These are phyloP conservation scores for Ectropis crepuscularia DNA, from an alignment of 2,888 invertebrate genomes.

Conservation along the genomic window DNA sequence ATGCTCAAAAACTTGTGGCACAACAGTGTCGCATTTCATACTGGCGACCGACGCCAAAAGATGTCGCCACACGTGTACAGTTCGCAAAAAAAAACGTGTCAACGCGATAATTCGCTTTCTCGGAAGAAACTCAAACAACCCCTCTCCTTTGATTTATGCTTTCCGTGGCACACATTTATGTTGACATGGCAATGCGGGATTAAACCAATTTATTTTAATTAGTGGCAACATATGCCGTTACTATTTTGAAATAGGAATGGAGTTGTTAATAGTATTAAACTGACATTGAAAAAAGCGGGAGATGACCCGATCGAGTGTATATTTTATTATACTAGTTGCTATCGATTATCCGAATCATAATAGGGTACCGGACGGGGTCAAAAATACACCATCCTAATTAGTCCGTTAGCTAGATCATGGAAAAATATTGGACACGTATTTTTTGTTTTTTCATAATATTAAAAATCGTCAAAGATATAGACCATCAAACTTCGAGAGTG, in stretches of 20 bases:
- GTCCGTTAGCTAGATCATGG: too few relatives aligned
- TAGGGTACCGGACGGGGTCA: too few relatives aligned
- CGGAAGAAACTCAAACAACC: slow-evolving; percentile 57
- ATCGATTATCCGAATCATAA: too few relatives aligned
- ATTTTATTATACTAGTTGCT: too few relatives aligned
- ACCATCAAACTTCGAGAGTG: too few relatives aligned
- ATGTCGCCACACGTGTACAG: slow-evolving; percentile 42
- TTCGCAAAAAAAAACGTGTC: slow-evolving; percentile 71
- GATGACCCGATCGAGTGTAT: too few relatives aligned
- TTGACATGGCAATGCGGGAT: slow-evolving; percentile 53
- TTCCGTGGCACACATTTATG: slow-evolving; percentile 57
- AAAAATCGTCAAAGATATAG: too few relatives aligned
- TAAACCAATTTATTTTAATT: slow-evolving; percentile 50
- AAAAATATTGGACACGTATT: too few relatives aligned
- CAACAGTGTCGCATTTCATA: slow-evolving; percentile 42
- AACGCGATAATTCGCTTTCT: slow-evolving; percentile 78
- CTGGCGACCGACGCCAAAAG: slow-evolving; percentile 28
- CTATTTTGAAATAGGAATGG: slow-evolving; percentile 15
- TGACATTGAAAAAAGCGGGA: background rate
- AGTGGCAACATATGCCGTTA: slow-evolving; percentile 39
- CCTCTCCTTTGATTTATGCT: slow-evolving; percentile 65
- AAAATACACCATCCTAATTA: too few relatives aligned
- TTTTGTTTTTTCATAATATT: too few relatives aligned
- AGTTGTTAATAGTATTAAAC: slow-evolving; percentile 2
- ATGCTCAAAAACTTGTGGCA: slow-evolving; percentile 32